A percentile compares a stretch with the other conserved stretches of the same genome.
Conservation (phyloP, 2,113 vertebrate species). For the Corythaeola cristata region DNA sequence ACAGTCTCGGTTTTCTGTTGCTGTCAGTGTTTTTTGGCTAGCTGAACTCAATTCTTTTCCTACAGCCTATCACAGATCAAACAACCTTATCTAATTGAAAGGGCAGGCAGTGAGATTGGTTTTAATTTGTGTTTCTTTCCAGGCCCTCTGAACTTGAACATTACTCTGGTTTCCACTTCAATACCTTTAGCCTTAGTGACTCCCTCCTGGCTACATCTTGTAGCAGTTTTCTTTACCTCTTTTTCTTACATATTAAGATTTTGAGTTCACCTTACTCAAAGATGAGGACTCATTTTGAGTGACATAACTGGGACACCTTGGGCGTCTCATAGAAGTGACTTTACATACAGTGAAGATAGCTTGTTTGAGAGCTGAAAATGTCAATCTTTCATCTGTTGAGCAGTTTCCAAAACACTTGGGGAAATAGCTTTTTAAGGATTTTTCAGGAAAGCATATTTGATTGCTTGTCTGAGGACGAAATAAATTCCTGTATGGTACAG, state of each 20-base stretch:
- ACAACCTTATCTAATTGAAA: not conserved
- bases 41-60: not conserved
- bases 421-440: not conserved
- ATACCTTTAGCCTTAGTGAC: not conserved
- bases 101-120: not conserved
- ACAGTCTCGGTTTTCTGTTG: slow-evolving; percentile 21
- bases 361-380: not conserved
- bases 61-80: not conserved
- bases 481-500: not conserved
- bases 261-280: not conserved
- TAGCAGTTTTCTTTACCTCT: slow-evolving; percentile 10
- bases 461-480: not conserved
- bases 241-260: slow-evolving; percentile 1
- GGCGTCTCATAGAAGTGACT: not conserved
- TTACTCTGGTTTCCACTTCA: not conserved
- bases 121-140: not conserved
- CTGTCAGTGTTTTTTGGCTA: not conserved
- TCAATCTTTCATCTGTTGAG: not conserved
- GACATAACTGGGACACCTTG: not conserved
- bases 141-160: not conserved
- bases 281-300: not conserved
- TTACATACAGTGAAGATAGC: not conserved
- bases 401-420: not conserved
- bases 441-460: not conserved
- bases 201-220: not conserved